A percentile compares a stretch with the other conserved stretches of the same genome.
phyloP scores from a whole-genome alignment of 2,797 vertebrate genomes.

The Malurus splendens region DNA sequence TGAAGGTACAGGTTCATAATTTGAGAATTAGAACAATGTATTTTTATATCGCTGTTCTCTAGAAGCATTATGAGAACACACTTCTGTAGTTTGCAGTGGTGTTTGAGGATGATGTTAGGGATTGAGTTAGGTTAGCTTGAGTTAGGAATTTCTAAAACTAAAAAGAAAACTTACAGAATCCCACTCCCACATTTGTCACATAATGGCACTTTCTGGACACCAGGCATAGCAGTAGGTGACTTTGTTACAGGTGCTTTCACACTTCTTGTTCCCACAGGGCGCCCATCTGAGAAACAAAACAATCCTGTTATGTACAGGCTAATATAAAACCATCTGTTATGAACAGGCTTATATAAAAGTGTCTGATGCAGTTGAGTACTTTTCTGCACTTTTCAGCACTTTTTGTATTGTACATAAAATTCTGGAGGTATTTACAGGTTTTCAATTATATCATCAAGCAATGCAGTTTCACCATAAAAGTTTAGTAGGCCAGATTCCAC shows the following conservation, averaged over 20 bases:
- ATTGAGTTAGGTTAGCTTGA: neutral
- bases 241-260: conserved; percentile 89
- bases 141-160: neutral
- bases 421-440: neutral
- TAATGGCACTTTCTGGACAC: conserved; percentile 88
- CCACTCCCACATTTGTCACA: conserved; percentile 96
- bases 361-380: neutral
- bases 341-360: neutral
- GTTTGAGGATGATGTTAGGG: neutral
- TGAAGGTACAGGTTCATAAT: neutral
- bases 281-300: conserved; percentile 75
- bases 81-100: neutral
- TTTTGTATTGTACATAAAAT: neutral
- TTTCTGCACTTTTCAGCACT: neutral
- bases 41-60: neutral
- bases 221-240: conserved; percentile 71
- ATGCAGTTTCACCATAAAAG: neutral
- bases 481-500: neutral
- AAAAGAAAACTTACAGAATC: conserved; percentile 84
- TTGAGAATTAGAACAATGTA: neutral
- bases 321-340: neutral
- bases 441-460: neutral
- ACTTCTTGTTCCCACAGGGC: conserved; percentile 83
- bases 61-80: neutral
- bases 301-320: neutral